phyloP scores from a whole-genome alignment of 92 coral and sea anemone genomes.

The Diadumene lineata region DNA sequence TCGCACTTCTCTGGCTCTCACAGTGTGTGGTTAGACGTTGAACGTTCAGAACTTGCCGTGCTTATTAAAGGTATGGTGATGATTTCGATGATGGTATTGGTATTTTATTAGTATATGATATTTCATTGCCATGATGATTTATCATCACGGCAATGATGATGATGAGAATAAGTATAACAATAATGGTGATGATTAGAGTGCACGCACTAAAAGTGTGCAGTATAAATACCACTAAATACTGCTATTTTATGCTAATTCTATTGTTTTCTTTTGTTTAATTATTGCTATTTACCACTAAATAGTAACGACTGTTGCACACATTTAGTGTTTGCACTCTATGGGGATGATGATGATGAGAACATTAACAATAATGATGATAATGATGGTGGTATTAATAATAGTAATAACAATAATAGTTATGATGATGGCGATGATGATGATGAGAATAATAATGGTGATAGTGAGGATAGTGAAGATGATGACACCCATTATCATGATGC shows the following conservation, averaged over 20 bases:
- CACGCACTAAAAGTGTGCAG: too few species aligned
- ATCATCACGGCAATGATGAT: not conserved
- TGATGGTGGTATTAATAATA: not conserved
- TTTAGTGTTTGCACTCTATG: not conserved
- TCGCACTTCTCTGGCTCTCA: constrained; percentile 45
- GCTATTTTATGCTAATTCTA: too few species aligned
- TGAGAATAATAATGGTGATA: not conserved
- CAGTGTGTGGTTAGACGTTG: constrained; percentile 75
- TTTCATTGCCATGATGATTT: not conserved
- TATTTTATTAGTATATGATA: not conserved
- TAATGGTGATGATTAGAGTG: not conserved
- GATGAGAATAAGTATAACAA: not conserved
- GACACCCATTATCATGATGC: not conserved
- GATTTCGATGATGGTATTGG: not conserved
- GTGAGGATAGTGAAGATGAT: not conserved
- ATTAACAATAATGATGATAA: not conserved
- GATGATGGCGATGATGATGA: not conserved
- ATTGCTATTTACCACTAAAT: too few species aligned
- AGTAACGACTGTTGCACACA: too few species aligned
- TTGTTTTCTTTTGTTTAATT: too few species aligned
- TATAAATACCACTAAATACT: too few species aligned
- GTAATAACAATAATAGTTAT: not conserved
- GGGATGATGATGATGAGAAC: not conserved
- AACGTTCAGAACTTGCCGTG: constrained; percentile 72
- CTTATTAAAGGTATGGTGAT: constrained; percentile 72